These are phyloP conservation scores for Venturia canescens DNA, from an alignment of 1,140 invertebrate genomes.

Conservation along the genomic window DNA sequence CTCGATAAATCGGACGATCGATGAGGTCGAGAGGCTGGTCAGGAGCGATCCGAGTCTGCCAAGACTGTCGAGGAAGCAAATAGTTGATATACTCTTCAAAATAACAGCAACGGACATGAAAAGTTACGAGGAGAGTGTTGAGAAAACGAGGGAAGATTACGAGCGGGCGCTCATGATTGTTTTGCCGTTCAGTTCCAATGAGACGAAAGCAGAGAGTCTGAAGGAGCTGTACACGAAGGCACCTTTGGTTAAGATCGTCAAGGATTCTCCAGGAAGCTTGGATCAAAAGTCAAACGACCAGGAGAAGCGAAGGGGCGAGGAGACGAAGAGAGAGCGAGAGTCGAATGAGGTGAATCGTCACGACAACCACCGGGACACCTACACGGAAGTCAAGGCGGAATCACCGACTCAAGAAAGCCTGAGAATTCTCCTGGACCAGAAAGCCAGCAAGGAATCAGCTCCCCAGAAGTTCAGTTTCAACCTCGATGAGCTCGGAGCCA, in stretches of 20 bases:
- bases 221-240: constrained; percentile 78
- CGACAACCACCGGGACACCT: constrained; percentile 61
- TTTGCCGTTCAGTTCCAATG: constrained; percentile 69
- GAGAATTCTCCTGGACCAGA: constrained; percentile 7
- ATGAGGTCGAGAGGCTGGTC: constrained; percentile 80
- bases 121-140: constrained; percentile 67
- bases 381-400: constrained; percentile 53
- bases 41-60: constrained; percentile 78
- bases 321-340: not conserved
- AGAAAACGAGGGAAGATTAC: constrained; percentile 75
- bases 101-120: constrained; percentile 78
- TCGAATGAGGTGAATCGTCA: constrained; percentile 25
- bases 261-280: constrained; percentile 10
- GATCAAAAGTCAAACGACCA: not conserved
- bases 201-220: constrained; percentile 64
- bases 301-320: constrained; percentile 24
- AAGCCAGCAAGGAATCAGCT: constrained; percentile 50
- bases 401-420: constrained; percentile 44
- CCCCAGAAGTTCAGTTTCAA: constrained; percentile 70
- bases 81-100: constrained; percentile 79
- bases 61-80: constrained; percentile 78
- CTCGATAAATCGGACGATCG: constrained; percentile 78
- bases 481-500: constrained; percentile 57
- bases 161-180: constrained; percentile 79
- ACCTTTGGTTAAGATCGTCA: constrained; percentile 72